These are phyloP conservation scores for Takifugu flavidus DNA, from an alignment of 2,113 vertebrate genomes.

Conservation along the genomic window DNA sequence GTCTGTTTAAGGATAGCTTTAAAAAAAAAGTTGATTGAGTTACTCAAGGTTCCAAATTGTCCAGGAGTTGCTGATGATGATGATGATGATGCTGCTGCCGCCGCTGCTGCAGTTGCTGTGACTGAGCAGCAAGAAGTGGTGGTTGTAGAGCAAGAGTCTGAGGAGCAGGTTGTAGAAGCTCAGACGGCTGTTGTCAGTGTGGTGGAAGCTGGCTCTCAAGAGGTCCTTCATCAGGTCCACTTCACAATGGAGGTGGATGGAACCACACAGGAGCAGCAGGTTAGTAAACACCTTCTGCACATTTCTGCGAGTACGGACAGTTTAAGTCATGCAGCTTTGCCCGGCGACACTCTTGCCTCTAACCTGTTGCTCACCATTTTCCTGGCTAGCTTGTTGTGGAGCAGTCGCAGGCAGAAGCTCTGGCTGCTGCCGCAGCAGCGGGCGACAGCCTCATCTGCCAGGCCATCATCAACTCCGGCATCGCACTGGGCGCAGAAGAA, in stretches of 20 bases:
- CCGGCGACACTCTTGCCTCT: neutral
- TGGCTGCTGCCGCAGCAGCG: conserved; percentile 63
- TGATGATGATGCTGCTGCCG: neutral
- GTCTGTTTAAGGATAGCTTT: neutral
- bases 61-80: conserved; percentile 69
- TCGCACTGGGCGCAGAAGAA: conserved; percentile 80
- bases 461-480: conserved; percentile 92
- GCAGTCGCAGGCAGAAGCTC: conserved; percentile 63
- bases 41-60: conserved; percentile 20
- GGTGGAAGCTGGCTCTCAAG: conserved; percentile 84
- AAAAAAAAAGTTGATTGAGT: neutral
- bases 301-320: neutral
- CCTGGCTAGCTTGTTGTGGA: conserved; percentile 64
- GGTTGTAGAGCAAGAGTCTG: conserved; percentile 47
- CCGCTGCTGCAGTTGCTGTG: conserved; percentile 10
- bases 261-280: conserved; percentile 69
- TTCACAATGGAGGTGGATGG: conserved; percentile 87
- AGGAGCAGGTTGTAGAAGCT: conserved; percentile 54
- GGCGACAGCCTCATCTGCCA: conserved; percentile 89
- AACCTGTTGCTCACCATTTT: neutral
- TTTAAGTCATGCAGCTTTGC: neutral
- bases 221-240: conserved; percentile 86
- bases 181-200: conserved; percentile 83
- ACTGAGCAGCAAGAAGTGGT: conserved; percentile 45
- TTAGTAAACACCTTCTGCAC: conserved; percentile 1